Evolutionary conservation across 2,113 vertebrate species (phyloP), one percentile per base, ranked within the genome.

Genomic region (Uria aalge): DNA sequence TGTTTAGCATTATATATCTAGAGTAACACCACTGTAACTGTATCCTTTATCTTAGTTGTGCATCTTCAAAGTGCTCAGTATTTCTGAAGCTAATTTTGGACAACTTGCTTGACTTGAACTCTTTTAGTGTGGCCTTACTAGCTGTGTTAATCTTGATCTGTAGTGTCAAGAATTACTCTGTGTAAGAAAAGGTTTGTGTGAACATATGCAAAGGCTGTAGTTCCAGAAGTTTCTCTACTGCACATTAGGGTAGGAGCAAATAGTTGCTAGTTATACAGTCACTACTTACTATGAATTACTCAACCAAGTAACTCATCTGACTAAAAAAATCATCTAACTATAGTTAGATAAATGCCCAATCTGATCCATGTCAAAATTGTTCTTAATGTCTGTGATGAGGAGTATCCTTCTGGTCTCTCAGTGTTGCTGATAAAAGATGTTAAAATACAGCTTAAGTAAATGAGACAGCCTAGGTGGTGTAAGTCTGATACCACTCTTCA

Each of bases 191-290:
- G 19, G 12, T 56, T 68, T 29, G 2, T 27, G 23, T 18, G 40
- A 36, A 45, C 2, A 4, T 29, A 7, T 0, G 1, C 4, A 24
- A 36, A 81, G 29, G 11, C 23, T 68, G 17, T 72, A 68, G 12
- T 88, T 84, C 6, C 12, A 24, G 12, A 71, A 62, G 16, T 38
- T 48, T 57, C 22, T 75, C 17, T 52, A 4, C 47, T 92, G 12
- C 29, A 10, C 1, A 0, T 13, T 56, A 43, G 16, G 5, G 8
- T 66, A 45, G 38, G n/a, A 83, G 20, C 15, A 73, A 6, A 32
- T 21, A 63, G 24, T 72, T 79, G 9, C 29, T 68, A 18, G 15
- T 72, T 48, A 23, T 5, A 16, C 13, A 5, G 3, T 62, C 45
- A 55, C 22, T 89, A 8, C 40, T 60, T 59, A 21, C 59, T 94